Conservation (phyloP, 2,888 invertebrate species). For the Bibio marci region DNA sequence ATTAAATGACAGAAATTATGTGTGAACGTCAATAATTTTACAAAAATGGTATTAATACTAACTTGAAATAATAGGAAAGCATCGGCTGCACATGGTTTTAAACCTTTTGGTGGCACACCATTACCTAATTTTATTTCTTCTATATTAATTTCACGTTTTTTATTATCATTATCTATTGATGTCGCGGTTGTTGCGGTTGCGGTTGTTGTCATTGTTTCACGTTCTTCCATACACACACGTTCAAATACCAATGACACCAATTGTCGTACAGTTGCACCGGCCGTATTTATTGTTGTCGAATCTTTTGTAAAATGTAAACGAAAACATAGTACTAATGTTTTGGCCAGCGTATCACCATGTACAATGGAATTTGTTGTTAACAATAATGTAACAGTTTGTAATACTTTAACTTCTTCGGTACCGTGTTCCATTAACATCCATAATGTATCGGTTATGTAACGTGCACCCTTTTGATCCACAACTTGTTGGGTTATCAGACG, state of each 20-base stretch:
- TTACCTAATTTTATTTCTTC: slow-evolving; percentile 64
- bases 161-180: slow-evolving; percentile 11
- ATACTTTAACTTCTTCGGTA: slow-evolving; percentile 85
- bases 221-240: slow-evolving; percentile 55
- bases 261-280: slow-evolving; percentile 93
- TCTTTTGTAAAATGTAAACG: slow-evolving; percentile 92
- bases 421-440: slow-evolving; percentile 90
- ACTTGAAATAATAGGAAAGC: slow-evolving; percentile 90
- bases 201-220: slow-evolving; percentile 19
- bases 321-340: slow-evolving; percentile 85
- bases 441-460: slow-evolving; percentile 82
- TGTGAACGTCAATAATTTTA: background rate
- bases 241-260: slow-evolving; percentile 85
- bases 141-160: slow-evolving; percentile 40
- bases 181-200: slow-evolving; percentile 3
- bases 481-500: slow-evolving; percentile 79
- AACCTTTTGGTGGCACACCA: slow-evolving; percentile 60
- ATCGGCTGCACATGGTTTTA: slow-evolving; percentile 79
- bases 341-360: slow-evolving; percentile 84
- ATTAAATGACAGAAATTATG: background rate
- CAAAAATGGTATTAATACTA: too few species aligned
- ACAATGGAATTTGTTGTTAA: slow-evolving; percentile 92
- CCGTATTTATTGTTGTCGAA: slow-evolving; percentile 88
- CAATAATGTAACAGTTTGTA: slow-evolving; percentile 87
- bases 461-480: slow-evolving; percentile 79